Base-by-base conservation (phyloP, 2,113 vertebrate species). In the Elephantulus edwardii region DNA sequence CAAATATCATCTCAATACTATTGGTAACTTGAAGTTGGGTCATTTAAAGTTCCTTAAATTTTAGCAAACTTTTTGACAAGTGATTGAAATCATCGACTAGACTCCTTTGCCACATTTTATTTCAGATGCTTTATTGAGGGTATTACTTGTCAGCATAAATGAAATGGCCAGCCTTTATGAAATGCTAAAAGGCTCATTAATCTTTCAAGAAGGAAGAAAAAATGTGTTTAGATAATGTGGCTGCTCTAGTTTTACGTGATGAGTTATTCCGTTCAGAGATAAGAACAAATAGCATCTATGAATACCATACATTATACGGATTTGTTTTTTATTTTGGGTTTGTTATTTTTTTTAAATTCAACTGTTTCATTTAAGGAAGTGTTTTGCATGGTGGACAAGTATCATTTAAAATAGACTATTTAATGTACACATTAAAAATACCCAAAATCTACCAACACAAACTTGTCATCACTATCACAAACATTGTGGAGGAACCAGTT, bases 61-160 rank as follows among this genome's bases (percentile, higher is more conserved):
- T 89, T 93, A 68, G 54, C 17, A 81, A 87, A 81, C 20, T 84
- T 91, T 77, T 87, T 88, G 79, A 88, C 54, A 83, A 88, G 58
- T 87, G 81, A 85, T 77, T 60, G 52, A 62, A 91, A 82, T 94
- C 71, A 70, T 33, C 86, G 70, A 38, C 48, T 60, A 40, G 30
- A 64, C 35, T 83, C 62, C 42, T 62, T 82, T 83, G 64, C 71
- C 89, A 50, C 42, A 14, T 74, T 46, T 46, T 77, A 28, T 33
- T 88, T 86, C 24, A 48, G 38, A 48, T 70, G n/a, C 54, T 78
- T 84, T 82, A 40, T 60, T 74, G 33, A 48, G 88, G 42, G 48
- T 38, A 77, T 78, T 70, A 72, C 42, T 74, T 89, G 52, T 86
- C 48, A 70, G 60, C 48, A 33, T 78, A 88, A 85, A 82, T 38